These are phyloP conservation scores for Erythrocercus mccallii DNA, from an alignment of 2,113 vertebrate genomes.

Conservation along the genomic window DNA sequence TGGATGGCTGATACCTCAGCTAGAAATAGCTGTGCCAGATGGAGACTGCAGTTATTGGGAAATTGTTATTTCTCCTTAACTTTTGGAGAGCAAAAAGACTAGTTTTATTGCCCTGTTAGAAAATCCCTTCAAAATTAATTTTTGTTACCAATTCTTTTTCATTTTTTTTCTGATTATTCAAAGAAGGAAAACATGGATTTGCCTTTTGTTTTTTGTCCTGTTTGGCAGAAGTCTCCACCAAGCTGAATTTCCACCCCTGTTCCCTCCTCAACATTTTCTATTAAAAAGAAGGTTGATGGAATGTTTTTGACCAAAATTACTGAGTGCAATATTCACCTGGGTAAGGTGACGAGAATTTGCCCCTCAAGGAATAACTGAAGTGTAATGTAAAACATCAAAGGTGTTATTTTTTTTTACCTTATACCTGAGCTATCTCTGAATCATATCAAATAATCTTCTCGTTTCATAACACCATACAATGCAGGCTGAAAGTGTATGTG, in stretches of 20 bases:
- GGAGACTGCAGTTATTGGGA: background rate
- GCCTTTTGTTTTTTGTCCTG: background rate
- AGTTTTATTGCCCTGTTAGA: background rate
- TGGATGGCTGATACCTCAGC: background rate
- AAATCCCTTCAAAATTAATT: background rate
- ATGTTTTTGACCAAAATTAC: constrained; percentile 61
- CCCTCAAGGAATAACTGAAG: constrained; percentile 66
- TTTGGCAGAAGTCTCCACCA: background rate
- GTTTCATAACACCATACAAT: constrained; percentile 62
- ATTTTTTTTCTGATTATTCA: background rate
- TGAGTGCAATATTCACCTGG: constrained; percentile 10
- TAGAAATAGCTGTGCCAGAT: background rate
- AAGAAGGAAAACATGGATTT: background rate
- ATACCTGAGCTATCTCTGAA: constrained; percentile 66
- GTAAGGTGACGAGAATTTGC: constrained; percentile 57
- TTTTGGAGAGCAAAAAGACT: background rate
- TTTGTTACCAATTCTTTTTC: background rate
- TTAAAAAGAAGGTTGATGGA: background rate
- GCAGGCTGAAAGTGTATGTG: constrained; percentile 60
- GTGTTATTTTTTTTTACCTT: background rate
- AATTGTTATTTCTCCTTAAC: background rate
- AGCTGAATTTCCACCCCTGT: background rate
- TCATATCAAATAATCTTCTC: constrained; percentile 66
- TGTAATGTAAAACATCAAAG: constrained; percentile 62
- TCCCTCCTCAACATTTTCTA: background rate